These are phyloP conservation scores for Chaetogeoica ovagalla DNA, from an alignment of 2,888 invertebrate species.

Conservation along the genomic window DNA sequence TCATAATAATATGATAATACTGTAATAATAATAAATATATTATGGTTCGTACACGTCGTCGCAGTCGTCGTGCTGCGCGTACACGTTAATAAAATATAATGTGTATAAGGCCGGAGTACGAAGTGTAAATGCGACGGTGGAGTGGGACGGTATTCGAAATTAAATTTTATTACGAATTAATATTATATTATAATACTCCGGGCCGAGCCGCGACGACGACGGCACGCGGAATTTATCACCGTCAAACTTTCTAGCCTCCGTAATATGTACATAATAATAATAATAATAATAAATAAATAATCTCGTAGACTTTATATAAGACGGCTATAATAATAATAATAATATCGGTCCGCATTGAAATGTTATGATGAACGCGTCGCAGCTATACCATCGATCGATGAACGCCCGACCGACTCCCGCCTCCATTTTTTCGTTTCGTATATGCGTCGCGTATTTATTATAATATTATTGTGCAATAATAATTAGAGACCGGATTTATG, in stretches of 20 bases:
- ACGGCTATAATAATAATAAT: no score
- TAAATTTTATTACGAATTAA: slow-evolving; percentile 37
- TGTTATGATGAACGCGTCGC: no score
- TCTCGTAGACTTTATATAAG: no score
- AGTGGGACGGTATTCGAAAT: background rate
- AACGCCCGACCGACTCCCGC: no score
- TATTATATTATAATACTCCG: slow-evolving; percentile 1
- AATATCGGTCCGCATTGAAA: no score
- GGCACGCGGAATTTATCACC: slow-evolving; percentile 4
- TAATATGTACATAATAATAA: background rate
- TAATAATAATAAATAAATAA: no score
- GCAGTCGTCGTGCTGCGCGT: background rate
- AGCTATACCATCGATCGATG: no score
- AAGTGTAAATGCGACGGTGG: background rate
- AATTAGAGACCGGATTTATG: no score
- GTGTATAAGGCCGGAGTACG: background rate
- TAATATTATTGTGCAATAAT: no score
- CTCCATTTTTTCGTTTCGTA: no score
- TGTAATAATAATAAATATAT: background rate
- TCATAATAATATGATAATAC: slow-evolving; percentile 40
- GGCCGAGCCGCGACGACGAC: slow-evolving; percentile 8
- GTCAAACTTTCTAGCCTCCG: slow-evolving; percentile 24
- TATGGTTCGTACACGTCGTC: background rate
- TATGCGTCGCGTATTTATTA: no score
- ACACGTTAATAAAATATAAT: no score